Base-by-base conservation (phyloP, 2,113 vertebrate species). In the Rhabdornis inornatus region DNA sequence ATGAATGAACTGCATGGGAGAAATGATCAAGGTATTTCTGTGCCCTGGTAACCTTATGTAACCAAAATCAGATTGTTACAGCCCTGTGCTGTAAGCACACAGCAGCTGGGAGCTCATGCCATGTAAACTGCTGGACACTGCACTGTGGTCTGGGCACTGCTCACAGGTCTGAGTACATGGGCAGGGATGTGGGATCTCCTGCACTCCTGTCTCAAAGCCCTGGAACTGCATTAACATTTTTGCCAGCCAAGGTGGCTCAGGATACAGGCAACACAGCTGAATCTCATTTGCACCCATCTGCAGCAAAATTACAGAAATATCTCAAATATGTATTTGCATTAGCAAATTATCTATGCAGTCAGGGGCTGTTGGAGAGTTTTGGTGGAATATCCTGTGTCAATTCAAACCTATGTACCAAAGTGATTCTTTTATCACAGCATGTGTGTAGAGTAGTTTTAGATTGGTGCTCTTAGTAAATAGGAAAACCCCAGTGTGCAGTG, bases 241-340 rank as follows among this genome's bases (percentile, higher is more conserved):
- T 75, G 19, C 28, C 50, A 56, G 17, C 33, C 35, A 70, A 0
- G 0, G 0, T 28, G 20, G 14, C n/a, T 85, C 19, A 5, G 42
- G 50, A 49, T 10, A 8, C 10, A 7, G 17, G 19, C 4, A 18
- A 30, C 45, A 47, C 21, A 53, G 19, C 15, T 10, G 6, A 24
- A 40, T 24, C 44, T 78, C 6, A 3, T 11, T 39, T 57, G 50
- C 13, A 53, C 23, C 9, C 30, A 15, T 15, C 37, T 74, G 35
- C 27, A 57, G 21, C 23, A 42, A 83, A 83, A 50, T 23, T 24
- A 52, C 1, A 64, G 35, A 35, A 78, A 92, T 78, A 56, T 28
- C 31, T 42, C 45, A n/a, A 49, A 65, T 60, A 52, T 5, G 0
- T 22, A 47, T 40, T 56, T 53, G 19, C 24, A 24, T 13, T 23